Base-by-base conservation (phyloP, 2,888 invertebrate species). In the Dusona sp. region DNA sequence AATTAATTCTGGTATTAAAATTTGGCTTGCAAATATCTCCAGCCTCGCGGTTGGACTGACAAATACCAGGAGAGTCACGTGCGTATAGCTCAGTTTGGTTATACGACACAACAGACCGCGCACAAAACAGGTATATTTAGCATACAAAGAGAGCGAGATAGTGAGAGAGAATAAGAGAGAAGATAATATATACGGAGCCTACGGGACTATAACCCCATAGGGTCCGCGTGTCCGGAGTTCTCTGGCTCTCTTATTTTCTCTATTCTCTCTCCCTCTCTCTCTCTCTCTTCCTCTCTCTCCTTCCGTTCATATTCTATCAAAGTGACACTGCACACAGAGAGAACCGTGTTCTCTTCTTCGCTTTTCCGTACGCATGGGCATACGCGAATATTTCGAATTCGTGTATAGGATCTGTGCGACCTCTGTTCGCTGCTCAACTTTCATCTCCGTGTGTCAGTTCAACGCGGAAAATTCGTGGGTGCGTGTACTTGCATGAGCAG, bases 1-100 rank as follows among this genome's bases (percentile, higher is more conserved):
- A 94, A 94, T 94, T 94, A 94, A 94, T 94, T 94, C 94, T 92
- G 92, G 94, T 93, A 94, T 94, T 94, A 94, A 94, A 94, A 94
- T 94, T 94, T 94, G 94, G 94, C 94, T 94, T 94, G 94, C 94
- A 94, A 94, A 94, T 94, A 94, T 94, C 93, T 91, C 91, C 91
- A 93, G 93, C 92, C 92, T 92, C 91, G 92, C 92, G 92, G 86
- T 88, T 89, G 89, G 74, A 65, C 85, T 79, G 85, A 86, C 88
- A 87, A 88, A 89, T 88, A 89, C 89, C 81, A 85, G 80, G 81
- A 81, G 73, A 87, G 87, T 86, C 84, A 87, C 87, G 85, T 85
- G 87, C 84, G 84, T 87, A 86, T 85, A 80, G 83, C 86, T 82
- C 84, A 54, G 65, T 67, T 79, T 68, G 70, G 82, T 68, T 64